These are phyloP conservation scores for Agraylea sexmaculata DNA, from an alignment of 1,140 invertebrate genomes.

Conservation along the genomic window DNA sequence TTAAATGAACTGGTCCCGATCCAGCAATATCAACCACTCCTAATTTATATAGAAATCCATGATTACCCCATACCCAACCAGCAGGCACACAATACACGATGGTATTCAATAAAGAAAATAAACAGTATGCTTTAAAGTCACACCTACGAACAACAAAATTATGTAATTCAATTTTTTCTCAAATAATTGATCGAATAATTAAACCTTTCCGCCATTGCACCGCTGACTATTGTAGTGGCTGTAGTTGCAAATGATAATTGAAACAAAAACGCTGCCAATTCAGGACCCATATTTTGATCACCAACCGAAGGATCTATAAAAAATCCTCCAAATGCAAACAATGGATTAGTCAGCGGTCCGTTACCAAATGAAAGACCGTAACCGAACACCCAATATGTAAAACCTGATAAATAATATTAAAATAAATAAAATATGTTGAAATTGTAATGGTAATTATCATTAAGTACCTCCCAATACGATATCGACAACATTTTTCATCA, in stretches of 20 bases:
- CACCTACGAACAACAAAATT: constrained; percentile 42
- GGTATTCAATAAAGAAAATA: constrained; percentile 84
- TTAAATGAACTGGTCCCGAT: constrained; percentile 84
- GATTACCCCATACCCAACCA: constrained; percentile 85
- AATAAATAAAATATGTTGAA: constrained; percentile 2
- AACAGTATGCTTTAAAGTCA: constrained; percentile 81
- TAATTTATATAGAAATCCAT: constrained; percentile 70
- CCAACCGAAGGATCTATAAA: constrained; percentile 53
- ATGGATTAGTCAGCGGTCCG: constrained; percentile 54
- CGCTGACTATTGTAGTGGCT: constrained; percentile 81
- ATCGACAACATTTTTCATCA: constrained; percentile 93
- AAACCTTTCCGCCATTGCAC: constrained; percentile 81
- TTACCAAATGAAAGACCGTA: constrained; percentile 84
- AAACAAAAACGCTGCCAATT: constrained; percentile 74
- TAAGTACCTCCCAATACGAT: constrained; percentile 81
- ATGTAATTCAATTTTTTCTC: not conserved
- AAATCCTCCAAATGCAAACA: constrained; percentile 61
- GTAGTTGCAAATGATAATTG: constrained; percentile 85
- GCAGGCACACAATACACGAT: constrained; percentile 85
- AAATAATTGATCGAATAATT: not conserved
- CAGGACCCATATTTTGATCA: constrained; percentile 61
- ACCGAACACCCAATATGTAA: constrained; percentile 92
- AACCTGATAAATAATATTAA: constrained; percentile 32
- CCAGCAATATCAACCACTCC: constrained; percentile 84
- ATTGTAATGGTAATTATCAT: no score